Conservation (phyloP, 2,797 vertebrate genomes). For the Ispidina picta region DNA sequence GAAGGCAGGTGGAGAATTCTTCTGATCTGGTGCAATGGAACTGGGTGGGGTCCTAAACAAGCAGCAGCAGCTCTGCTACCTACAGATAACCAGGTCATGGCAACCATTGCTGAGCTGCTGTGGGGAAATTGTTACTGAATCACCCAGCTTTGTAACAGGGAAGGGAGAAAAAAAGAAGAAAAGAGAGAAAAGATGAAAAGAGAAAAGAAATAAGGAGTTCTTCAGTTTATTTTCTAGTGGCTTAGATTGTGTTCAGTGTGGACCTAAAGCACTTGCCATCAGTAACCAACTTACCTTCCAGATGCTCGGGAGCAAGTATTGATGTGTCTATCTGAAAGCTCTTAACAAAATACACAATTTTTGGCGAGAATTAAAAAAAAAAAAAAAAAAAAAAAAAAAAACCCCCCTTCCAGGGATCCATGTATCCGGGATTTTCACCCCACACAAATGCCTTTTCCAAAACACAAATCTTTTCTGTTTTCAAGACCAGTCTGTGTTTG, state of each 20-base stretch:
- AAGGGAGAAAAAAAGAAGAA: too few species aligned
- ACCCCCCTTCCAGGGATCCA: not conserved
- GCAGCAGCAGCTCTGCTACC: not conserved
- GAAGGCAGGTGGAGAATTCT: not conserved
- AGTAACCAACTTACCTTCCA: not conserved
- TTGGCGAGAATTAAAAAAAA: too few species aligned
- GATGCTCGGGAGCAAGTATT: not conserved
- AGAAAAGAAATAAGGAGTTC: not conserved
- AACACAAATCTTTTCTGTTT: not conserved
- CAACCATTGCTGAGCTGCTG: not conserved
- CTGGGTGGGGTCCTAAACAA: not conserved
- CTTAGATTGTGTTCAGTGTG: not conserved
- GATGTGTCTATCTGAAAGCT: not conserved
- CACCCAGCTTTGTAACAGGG: not conserved
- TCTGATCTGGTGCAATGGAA: not conserved
- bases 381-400: not conserved
- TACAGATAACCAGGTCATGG: accelerated
- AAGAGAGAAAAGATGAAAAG: too few species aligned
- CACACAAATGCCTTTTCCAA: not conserved
- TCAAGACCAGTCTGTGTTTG: conserved; percentile 46
- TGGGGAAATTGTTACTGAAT: not conserved
- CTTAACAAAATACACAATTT: not conserved
- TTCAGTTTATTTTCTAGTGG: not conserved
- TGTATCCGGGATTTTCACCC: not conserved
- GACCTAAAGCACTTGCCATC: not conserved